Base-by-base conservation (phyloP, 37 sponge, comb jelly and placozoan genomes). In the Theonella swinhoei region DNA sequence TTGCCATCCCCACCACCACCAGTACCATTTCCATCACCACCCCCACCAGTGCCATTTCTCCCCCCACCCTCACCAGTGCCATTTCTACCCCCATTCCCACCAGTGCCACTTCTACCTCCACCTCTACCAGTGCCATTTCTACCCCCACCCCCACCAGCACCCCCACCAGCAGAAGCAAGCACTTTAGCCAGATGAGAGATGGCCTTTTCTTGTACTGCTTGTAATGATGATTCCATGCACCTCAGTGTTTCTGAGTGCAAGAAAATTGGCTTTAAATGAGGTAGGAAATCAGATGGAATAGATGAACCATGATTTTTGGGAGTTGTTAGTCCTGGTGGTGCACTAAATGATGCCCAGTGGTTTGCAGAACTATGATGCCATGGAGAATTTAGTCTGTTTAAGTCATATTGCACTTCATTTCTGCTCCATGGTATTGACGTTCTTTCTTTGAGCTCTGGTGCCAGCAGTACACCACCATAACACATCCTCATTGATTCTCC, bases 381-480 rank as follows among this genome's bases (percentile, higher is more conserved):
- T 17, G 7, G 14, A 47, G 54, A 7, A 47, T 47, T 7, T 47
- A 32, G 23, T 36, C 43, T 68, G 28, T 1, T 29, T 1, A 3
- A 1, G 58, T 28, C 14, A 1, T 26, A 29, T 28, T 20, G 43
- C 35, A 19, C 30, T 58, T 47, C 54, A 47, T 11, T 29, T 0
- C 34, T 23, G 17, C 9, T 7, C 38, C 17, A 23, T 0, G 34
- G 41, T 58, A 9, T 26, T 35, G 73, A 80, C 8, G 4, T 25
- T 35, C 75, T 68, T 2, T 28, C 25, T 29, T 43, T 42, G 14
- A 89, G 9, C 7, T 85, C 33, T 39, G 91, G 91, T 63, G 72
- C 62, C 47, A 90, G 1, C 30, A 85, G 24, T 23, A 90, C 91
- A 34, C 91, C 91, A 65, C 91, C 91, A 85, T 90, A 90, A 28